These are phyloP conservation scores for Anastrepha obliqua DNA, from an alignment of 1,140 invertebrate genomes.

Conservation along the genomic window DNA sequence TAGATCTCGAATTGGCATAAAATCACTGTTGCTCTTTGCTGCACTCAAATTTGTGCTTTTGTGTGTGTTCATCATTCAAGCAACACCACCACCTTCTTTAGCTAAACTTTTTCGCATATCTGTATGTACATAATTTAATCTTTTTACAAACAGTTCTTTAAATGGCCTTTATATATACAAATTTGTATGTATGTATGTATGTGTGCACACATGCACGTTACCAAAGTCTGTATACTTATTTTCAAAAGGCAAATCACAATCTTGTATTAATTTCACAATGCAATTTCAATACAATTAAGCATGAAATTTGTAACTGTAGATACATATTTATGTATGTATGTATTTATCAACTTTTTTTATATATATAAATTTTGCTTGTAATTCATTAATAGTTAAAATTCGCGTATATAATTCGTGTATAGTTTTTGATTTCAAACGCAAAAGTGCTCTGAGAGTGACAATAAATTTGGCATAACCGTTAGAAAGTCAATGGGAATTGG, in stretches of 20 bases:
- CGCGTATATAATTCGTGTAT: background rate
- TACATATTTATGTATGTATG: background rate
- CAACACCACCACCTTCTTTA: too few relatives aligned
- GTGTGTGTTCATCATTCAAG: too few relatives aligned
- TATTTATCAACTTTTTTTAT: background rate
- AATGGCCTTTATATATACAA: background rate
- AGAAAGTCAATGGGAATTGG: background rate
- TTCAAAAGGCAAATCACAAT: slow-evolving; percentile 38
- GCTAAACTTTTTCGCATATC: too few relatives aligned
- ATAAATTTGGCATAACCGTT: background rate
- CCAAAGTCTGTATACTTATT: background rate
- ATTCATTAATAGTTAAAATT: background rate
- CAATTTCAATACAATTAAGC: slow-evolving; percentile 23
- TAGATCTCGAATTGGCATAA: too few relatives aligned
- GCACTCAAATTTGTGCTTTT: too few relatives aligned
- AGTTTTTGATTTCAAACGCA: slow-evolving; percentile 8
- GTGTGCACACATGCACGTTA: background rate
- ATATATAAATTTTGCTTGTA: background rate
- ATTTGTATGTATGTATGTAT: background rate
- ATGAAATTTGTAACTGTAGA: background rate
- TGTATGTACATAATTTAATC: background rate
- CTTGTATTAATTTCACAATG: slow-evolving; percentile 11
- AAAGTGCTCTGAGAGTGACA: background rate
- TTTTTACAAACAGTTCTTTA: background rate
- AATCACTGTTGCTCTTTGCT: too few relatives aligned